phyloP scores from a whole-genome alignment of 92 coral and sea anemone species.

The Epizoanthus fatuus region DNA sequence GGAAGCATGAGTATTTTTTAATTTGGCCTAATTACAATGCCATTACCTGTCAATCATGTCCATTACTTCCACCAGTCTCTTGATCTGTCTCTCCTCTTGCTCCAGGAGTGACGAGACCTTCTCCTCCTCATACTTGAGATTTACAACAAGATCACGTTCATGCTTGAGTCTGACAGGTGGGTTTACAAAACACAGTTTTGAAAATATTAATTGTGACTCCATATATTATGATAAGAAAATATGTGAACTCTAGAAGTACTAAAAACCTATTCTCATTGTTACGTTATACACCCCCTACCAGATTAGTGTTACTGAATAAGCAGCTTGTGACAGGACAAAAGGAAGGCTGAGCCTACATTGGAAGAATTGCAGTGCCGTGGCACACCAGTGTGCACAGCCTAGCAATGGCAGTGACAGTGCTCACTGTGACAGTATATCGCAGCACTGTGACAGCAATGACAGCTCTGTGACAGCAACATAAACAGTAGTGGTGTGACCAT shows the following conservation, averaged over 20 bases:
- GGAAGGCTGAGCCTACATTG: no score
- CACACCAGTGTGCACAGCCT: no score
- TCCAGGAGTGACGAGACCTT: slow-evolving; percentile 73
- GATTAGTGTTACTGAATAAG: no score
- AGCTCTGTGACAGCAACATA: neutral
- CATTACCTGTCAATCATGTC: slow-evolving; percentile 92
- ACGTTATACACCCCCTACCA: no score
- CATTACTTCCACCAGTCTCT: slow-evolving; percentile 87
- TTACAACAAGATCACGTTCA: slow-evolving; percentile 92
- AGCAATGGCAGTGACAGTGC: no score
- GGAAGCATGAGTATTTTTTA: no score
- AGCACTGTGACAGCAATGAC: no score
- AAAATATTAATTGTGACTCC: neutral
- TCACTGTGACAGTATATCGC: no score
- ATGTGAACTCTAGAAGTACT: neutral
- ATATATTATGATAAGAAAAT: neutral
- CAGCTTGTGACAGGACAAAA: no score
- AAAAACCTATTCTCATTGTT: neutral
- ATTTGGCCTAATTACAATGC: neutral
- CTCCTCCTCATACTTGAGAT: slow-evolving; percentile 91
- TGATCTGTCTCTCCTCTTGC: slow-evolving; percentile 90
- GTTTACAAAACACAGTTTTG: neutral
- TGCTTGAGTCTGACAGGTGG: slow-evolving; percentile 70
- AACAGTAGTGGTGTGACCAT: neutral
- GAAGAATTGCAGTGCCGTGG: no score